A percentile compares a stretch with the other conserved stretches of the same genome.
Evolutionary conservation across 1,140 invertebrate genomes (phyloP).

Genomic region (Camponotus vicinus): DNA sequence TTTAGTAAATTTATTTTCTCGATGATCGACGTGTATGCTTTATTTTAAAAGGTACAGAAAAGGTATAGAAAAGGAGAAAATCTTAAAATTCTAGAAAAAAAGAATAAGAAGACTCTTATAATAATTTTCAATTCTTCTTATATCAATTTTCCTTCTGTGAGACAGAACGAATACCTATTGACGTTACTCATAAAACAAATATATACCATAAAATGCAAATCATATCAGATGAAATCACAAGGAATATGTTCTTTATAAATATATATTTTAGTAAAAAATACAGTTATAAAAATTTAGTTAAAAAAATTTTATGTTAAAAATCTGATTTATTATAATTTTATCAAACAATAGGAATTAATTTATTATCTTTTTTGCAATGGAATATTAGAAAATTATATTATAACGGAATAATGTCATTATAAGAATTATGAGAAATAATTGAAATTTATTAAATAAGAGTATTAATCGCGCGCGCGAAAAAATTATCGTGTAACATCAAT

Average conservation of each 20-base stretch:
- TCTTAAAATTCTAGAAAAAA: background rate
- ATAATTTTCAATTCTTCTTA: background rate
- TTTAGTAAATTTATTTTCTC: conserved; percentile 16
- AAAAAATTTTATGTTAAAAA: background rate
- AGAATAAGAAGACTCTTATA: too few relatives aligned
- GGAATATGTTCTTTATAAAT: background rate
- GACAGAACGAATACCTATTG: background rate
- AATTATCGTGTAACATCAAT: background rate
- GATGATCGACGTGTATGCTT: background rate
- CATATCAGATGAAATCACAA: too few relatives aligned
- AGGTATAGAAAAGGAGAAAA: too few relatives aligned
- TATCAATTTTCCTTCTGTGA: background rate
- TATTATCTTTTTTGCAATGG: background rate
- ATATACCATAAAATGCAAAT: background rate
- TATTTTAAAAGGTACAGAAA: too few relatives aligned
- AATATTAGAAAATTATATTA: background rate
- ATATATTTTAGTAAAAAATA: background rate
- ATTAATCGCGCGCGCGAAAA: background rate
- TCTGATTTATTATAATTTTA: background rate
- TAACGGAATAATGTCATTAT: background rate
- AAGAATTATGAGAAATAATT: background rate
- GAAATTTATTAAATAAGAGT: background rate
- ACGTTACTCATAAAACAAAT: background rate
- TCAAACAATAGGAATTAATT: background rate
- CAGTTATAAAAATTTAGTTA: background rate